Base-by-base conservation (phyloP, 2,888 invertebrate species). In the Tetramorium bicarinatum region DNA sequence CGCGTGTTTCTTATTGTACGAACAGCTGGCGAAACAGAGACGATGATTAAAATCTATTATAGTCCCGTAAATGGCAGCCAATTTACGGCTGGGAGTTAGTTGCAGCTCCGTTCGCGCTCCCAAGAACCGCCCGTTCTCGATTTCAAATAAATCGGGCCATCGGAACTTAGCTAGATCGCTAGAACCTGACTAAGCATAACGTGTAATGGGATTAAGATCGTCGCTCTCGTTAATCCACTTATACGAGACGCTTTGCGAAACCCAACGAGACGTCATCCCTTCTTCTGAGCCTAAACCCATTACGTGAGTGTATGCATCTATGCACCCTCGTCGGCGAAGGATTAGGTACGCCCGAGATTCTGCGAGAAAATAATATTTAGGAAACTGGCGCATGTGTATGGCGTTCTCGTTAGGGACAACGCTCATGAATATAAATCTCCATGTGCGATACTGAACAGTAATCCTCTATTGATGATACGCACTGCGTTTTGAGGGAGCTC, bases 211-310 rank as follows among this genome's bases (percentile, higher is more conserved):
- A 88, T 87, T 87, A 89, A 88, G 88, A 88, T 86, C 85, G 87
- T 85, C 85, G 85, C 88, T 85, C 87, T 85, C 87, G 87, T 89
- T 92, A 90, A 92, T 92, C 92, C 92, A 92, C 88, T 92, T 92
- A 92, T 91, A 38, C 89, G 84, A 83, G 84, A 75, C 87, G 66
- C 54, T 76, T 67, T 86, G 84, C 81, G 81, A 85, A 85, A 80
- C 76, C 77, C 85, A 75, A 62, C 71, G 82, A 62, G 83, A 85
- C 72, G 66, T 67, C 41, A 61, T 56, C 80, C 80, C 66, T 72
- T 84, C 81, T 84, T 71, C 67, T 41, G 62, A 49, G 56, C 67
- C 76, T 84, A 87, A 90, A 85, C 86, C 85, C 75, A 84, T 90
- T 87, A 91, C 67, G 84, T 76, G 59, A 83, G 75, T 79, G 15